Evolutionary conservation across 2,888 invertebrate species (phyloP), one percentile per base, ranked within the genome.

Genomic region (Agrilus biguttatus): DNA sequence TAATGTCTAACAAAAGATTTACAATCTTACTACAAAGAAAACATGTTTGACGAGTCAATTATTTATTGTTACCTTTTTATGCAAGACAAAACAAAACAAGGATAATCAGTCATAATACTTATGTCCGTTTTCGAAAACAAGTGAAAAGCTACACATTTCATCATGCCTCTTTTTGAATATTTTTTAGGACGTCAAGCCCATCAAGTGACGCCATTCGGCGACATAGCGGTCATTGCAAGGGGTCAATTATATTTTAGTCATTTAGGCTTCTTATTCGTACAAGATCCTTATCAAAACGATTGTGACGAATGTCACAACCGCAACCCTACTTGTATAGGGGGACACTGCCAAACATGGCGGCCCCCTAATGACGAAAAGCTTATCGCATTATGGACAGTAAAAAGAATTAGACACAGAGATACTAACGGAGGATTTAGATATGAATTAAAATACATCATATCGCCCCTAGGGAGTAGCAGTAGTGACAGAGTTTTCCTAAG

Each of bases 351-450:
- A 13, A 48, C 45, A 37, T 57, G 55, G 50, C 47, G 48, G 34
- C 52, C 57, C 2, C 47, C 53, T 35, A 58, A 58, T 8, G 49
- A 54, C 5, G 61, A 63, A 39, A 60, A 63, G 43, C 68, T 77
- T 5, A 68, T 75, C 54, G 80, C 81, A 1, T 59, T 77, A 43
- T 83, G 83, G 83, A 75, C 76, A 1, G 78, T 82, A 4, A 79
- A 78, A 61, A 71, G 80, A 41, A 73, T 80, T 41, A 65, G 80
- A 36, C 82, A 83, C 58, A 69, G 75, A 43, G 75, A 77, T 51
- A 59, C 61, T 1, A 53, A 64, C 46, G 59, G 70, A 57, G 63
- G 68, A 51, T 67, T 65, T 62, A 33, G 66, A 61, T 81, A 78
- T 54, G 82, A 82, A 60, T 62, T 81, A 48, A 79, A 80, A 55